Evolutionary conservation across 1,140 invertebrate species (phyloP), one percentile per base, ranked within the genome.

Genomic region (Alviniconcha marisindica): DNA sequence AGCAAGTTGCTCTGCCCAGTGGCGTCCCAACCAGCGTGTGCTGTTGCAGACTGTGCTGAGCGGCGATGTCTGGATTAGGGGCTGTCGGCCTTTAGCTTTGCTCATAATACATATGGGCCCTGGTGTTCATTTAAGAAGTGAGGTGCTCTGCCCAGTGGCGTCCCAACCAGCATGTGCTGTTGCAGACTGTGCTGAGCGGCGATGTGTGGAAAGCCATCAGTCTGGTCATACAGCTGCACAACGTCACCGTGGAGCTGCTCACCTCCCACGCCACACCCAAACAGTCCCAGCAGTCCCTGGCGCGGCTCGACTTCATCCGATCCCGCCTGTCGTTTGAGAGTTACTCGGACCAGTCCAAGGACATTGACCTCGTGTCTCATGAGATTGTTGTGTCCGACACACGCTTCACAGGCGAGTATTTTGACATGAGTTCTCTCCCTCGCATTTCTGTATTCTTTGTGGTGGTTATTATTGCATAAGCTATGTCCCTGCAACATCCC

Each of bases 291-390:
- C 93, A 94, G 1, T 95, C 96, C 10, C 93, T 99, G 28, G 97
- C 97, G 1, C 96, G 96, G 85, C 95, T 99, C 78, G 97, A 98
- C 92, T 99, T 99, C 91, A 97, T 99, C 77, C 97, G 97, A 91
- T 98, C 97, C 0, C 95, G 95, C 40, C 93, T 99, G 2, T 96
- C 96, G 33, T 95, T 97, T 69, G 97, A 98, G 89, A 96, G 95
- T 1, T 96, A 96, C 89, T 98, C 96, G 84, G 97, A 99, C 93
- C 95, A 96, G 18, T 96, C 96, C 15, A 97, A 97, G 93, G 98
- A 99, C 90, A 95, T 99, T 40, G 97, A 98, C 93, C 93, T 99
- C 4, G 96, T 98, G 0, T 99, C 97, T 0, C 96, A 97, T 91
- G 97, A 98, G 93, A 98, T 99, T 91, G 92, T 97, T 0, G 95